phyloP scores from a whole-genome alignment of 2,113 vertebrate genomes.

The Otolemur garnettii region DNA sequence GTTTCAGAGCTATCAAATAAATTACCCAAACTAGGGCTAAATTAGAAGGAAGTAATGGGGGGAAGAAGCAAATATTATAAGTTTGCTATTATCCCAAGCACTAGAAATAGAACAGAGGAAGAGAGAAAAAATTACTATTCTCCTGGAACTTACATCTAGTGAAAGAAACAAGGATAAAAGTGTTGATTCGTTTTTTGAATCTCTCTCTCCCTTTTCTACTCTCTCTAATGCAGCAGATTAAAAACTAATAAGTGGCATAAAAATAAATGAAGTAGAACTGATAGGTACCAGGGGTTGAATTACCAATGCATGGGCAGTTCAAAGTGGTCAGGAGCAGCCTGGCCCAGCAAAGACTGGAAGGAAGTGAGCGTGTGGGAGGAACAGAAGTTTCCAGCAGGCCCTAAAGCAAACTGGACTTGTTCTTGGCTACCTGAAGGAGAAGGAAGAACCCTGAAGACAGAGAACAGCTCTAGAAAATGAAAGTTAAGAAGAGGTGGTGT shows the following conservation, averaged over 20 bases:
- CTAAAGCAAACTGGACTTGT: not conserved
- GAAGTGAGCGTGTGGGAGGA: not conserved
- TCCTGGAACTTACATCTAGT: not conserved
- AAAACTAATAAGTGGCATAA: not conserved
- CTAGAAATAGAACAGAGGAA: not conserved
- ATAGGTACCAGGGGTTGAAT: not conserved
- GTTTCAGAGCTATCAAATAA: not conserved
- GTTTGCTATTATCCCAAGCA: not conserved
- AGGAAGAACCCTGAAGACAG: not conserved
- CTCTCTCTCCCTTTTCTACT: not conserved
- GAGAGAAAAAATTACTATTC: not conserved
- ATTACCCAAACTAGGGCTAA: not conserved
- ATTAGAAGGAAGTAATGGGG: not conserved
- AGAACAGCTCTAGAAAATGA: not conserved
- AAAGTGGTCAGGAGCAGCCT: not conserved
- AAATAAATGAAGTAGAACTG: not conserved
- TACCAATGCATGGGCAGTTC: not conserved
- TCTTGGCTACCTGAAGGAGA: not conserved
- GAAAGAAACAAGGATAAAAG: not conserved
- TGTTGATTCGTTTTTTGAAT: too few species aligned
- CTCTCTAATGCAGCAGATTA: not conserved
- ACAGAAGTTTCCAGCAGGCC: not conserved
- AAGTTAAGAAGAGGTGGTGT: not conserved
- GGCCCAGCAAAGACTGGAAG: not conserved
- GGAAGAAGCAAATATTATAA: not conserved